Percentiles rank a stretch among this genome's conserved stretches.
These are phyloP conservation scores for Ericerus pela DNA, from an alignment of 1,140 invertebrate species.

Conservation along the genomic window DNA sequence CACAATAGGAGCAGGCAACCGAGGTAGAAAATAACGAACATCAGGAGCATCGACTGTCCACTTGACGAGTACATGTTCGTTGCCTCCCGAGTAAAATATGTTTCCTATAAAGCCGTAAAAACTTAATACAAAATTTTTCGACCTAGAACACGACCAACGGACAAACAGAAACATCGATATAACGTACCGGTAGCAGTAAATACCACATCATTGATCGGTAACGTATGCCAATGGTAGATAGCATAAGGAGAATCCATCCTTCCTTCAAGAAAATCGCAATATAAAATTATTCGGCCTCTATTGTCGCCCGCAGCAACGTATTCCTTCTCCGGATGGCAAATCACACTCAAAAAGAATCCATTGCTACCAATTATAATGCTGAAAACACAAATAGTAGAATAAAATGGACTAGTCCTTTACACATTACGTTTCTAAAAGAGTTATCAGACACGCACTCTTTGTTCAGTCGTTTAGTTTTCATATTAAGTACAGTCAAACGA, in stretches of 20 bases:
- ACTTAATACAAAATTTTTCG: background rate
- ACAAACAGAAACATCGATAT: background rate
- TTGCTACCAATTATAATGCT: conserved; percentile 31
- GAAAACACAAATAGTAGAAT: conserved; percentile 19
- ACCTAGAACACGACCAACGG: background rate
- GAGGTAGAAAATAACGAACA: conserved; percentile 49
- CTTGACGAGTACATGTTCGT: conserved; percentile 63
- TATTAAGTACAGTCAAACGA: conserved; percentile 29
- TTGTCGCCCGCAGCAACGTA: conserved; percentile 53
- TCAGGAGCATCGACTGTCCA: conserved; percentile 46
- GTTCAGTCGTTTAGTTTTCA: conserved; percentile 24
- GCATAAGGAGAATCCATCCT: conserved; percentile 32
- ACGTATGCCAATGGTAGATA: conserved; percentile 64
- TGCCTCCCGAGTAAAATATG: conserved; percentile 56
- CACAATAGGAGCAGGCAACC: conserved; percentile 51
- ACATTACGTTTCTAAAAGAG: no score
- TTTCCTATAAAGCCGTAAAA: conserved; percentile 34
- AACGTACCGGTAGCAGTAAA: conserved; percentile 49
- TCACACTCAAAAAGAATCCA: conserved; percentile 46
- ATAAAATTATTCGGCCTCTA: conserved; percentile 48
- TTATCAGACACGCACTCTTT: conserved; percentile 17
- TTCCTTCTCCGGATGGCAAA: conserved; percentile 49
- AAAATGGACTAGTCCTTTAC: no score
- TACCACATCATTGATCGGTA: conserved; percentile 48
- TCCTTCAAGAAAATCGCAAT: conserved; percentile 24